Base-by-base conservation (phyloP, 2,113 vertebrate species). In the Gobio gobio region DNA sequence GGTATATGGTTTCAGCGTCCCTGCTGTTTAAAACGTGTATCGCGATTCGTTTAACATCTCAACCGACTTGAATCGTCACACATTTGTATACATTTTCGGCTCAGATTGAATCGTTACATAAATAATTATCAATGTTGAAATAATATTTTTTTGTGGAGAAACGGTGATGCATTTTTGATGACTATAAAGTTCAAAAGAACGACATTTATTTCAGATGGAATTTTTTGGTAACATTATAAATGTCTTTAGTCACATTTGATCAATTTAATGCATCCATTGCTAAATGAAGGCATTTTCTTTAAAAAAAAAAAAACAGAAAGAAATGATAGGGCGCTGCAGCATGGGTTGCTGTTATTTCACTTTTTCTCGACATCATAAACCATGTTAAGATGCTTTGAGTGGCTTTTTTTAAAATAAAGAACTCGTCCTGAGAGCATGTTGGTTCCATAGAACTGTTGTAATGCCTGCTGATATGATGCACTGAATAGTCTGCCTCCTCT, bases 371-470 rank as follows among this genome's bases (percentile, higher is more conserved):
- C 51, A 54, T 61, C 51, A 54, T 61, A 24, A n/a, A 61, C 22
- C 1, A 3, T 24, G 9, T 24, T 24, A 24, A 61, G 58, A 61
- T 61, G 58, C 58, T 61, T n/a, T 61, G 58, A 61, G 9, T 61
- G 58, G 22, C n/a, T 61, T 24, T 40, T 18, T 36, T 36, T 14
- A n/a, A 5, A 2, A 13, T 72, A 2, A 10, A 72, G 36, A 45
- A 22, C 1, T 10, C 40, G 5, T 73, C 22, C 22, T 24, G 5
- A 78, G 47, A 26, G 74, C 86, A 83, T 78, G 54, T 59, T 58
- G 20, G 20, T 56, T 75, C 66, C 24, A 83, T 68, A 81, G 59
- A 80, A 66, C 63, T 68, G 51, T 40, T 40, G n/a, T 54, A 43
- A n/a, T 82, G 66, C 64, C 45, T 61, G 13, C 49, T 74, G 49